These are phyloP conservation scores for Glyptemys insculpta DNA, from an alignment of 2,797 vertebrate genomes.

Conservation along the genomic window DNA sequence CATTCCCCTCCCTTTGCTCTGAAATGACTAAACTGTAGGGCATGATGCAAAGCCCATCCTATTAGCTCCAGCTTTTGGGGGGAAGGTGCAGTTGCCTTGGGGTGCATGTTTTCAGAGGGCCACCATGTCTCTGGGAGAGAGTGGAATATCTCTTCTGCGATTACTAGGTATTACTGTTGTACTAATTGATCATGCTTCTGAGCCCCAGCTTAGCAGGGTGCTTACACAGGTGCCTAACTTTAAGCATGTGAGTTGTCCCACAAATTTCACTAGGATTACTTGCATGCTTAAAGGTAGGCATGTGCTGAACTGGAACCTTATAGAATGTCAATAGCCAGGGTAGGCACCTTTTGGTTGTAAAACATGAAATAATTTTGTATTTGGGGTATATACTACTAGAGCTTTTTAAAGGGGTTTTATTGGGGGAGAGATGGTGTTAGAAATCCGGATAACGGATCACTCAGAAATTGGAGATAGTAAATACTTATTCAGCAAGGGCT, in stretches of 20 bases:
- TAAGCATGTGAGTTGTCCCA: neutral
- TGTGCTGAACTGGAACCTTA: neutral
- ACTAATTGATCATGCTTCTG: neutral
- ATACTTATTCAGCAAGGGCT: slow-evolving; percentile 14
- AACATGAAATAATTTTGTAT: neutral
- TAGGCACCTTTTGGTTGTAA: neutral
- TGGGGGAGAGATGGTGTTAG: neutral
- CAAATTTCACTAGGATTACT: neutral
- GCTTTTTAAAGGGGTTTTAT: neutral
- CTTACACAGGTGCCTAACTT: neutral
- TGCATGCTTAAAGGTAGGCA: neutral
- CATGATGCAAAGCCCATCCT: neutral
- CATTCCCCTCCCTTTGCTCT: neutral
- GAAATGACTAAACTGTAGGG: neutral
- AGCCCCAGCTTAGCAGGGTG: neutral
- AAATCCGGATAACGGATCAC: neutral
- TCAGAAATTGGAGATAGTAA: slow-evolving; percentile 14
- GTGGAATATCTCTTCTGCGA: neutral
- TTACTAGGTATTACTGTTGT: neutral
- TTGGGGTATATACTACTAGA: neutral
- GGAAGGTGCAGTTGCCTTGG: neutral
- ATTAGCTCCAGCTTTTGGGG: neutral
- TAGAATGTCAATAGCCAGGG: neutral
- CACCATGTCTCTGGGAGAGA: neutral
- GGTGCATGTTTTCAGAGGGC: fast-evolving